Evolutionary conservation across 2,113 vertebrate genomes (phyloP).

Genomic region (Prionailurus bengalensis): DNA sequence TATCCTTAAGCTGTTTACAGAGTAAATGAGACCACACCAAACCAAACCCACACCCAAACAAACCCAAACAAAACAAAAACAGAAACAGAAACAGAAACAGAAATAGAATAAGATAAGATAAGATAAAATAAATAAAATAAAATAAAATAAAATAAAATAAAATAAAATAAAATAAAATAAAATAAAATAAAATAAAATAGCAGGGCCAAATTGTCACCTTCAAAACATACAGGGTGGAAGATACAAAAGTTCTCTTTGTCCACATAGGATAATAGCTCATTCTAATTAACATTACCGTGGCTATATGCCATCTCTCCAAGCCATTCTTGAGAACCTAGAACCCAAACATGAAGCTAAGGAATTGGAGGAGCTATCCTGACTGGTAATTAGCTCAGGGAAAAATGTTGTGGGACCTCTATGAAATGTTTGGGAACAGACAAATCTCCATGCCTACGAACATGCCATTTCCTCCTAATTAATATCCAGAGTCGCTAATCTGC

Average conservation of each 20-base stretch:
- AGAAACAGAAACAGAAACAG: too few relatives aligned
- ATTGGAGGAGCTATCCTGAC: not conserved
- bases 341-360: not conserved
- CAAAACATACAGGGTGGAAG: not conserved
- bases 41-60: too few relatives aligned
- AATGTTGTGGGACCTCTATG: not conserved
- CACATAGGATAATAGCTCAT: not conserved
- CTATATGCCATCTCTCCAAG: not conserved
- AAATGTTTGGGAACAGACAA: not conserved
- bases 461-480: not conserved
- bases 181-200: not conserved
- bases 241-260: not conserved
- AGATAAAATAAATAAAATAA: rapidly evolving
- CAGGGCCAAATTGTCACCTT: not conserved
- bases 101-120: not conserved
- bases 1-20: not conserved
- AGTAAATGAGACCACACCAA: not conserved
- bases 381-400: not conserved
- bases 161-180: not conserved
- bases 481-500: not conserved
- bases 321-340: not conserved
- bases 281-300: not conserved
- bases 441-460: not conserved
- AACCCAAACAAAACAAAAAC: not conserved
- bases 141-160: not conserved